Conservation (phyloP, 2,797 vertebrate genomes). For the Alfaro cultratus region DNA sequence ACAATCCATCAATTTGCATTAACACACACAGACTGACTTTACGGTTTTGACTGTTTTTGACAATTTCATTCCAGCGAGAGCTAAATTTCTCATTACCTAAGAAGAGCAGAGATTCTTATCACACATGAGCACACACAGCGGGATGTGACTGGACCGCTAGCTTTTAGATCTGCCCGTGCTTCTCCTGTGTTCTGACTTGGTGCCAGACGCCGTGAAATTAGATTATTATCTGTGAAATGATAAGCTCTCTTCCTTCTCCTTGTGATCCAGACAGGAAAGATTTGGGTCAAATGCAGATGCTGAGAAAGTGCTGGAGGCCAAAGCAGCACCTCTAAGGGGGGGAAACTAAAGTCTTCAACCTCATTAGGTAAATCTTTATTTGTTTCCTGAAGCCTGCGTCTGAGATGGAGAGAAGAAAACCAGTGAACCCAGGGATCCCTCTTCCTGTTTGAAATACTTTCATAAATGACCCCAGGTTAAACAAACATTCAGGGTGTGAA, state of each 20-base stretch:
- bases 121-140: constrained; percentile 6
- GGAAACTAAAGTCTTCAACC: constrained; percentile 27
- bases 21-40: neutral
- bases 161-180: constrained; percentile 41
- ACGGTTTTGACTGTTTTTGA: neutral
- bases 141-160: constrained; percentile 54
- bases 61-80: neutral
- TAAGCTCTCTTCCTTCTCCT: constrained; percentile 46
- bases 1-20: neutral
- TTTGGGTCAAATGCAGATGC: constrained; percentile 56
- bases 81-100: neutral
- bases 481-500: constrained; percentile 61
- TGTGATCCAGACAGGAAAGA: constrained; percentile 55
- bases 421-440: constrained; percentile 23
- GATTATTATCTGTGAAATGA: constrained; percentile 77
- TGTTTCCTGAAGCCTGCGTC: constrained; percentile 18
- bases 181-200: constrained; percentile 55
- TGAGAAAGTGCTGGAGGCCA: constrained; percentile 48
- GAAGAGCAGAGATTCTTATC: neutral
- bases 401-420: constrained; percentile 24
- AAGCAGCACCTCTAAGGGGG: constrained; percentile 19
- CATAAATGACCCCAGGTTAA: constrained; percentile 64
- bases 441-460: constrained; percentile 23
- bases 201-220: constrained; percentile 68
- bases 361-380: constrained; percentile 26